Evolutionary conservation across 2,113 vertebrate genomes (phyloP), one percentile per base, ranked within the genome.

Genomic region (Chaetodon auriga): DNA sequence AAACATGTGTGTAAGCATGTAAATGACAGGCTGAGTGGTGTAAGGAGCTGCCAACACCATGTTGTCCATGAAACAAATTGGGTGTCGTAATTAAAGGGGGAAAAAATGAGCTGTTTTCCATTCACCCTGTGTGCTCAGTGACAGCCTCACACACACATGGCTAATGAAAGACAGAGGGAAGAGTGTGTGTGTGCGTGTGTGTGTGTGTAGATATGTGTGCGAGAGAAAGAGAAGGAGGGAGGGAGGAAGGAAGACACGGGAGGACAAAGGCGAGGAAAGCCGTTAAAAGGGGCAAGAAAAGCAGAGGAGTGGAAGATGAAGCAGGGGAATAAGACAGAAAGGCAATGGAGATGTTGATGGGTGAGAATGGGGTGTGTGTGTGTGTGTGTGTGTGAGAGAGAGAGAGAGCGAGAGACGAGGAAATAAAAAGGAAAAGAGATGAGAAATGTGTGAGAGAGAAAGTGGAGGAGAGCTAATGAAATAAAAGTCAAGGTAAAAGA

Each of bases 21-120:
- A 70, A 49, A 78, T 78, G 82, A 87, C 81, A 79, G 74, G 60
- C 49, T 57, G 81, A 77, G 79, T 75, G 15, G 63, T 60, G 83
- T 75, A 74, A 66, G 86, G 63, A 78, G 74, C 68, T 3, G 64
- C 46, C 4, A 53, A 80, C 84, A 83, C 83, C 85, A 19, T 79
- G 75, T 83, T 91, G 86, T 88, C 72, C 81, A 18, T 51, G 43
- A 78, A 87, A 87, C 84, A 90, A 92, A 89, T 87, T 82, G 69
- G 60, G 75, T 81, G 86, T 79, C 23, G 25, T 78, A 75, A 91
- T 92, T 89, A 89, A 89, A 86, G 57, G 21, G 14, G 58, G 51
- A 36, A 48, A 64, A 82, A 88, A 87, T 79, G 30, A 83, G 68
- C 76, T 41, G 75, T 65, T 85, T 84, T 78, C 61, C 55, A 64